Evolutionary conservation across 2,113 vertebrate genomes (phyloP).

Genomic region (Syngnathus scovelli): DNA sequence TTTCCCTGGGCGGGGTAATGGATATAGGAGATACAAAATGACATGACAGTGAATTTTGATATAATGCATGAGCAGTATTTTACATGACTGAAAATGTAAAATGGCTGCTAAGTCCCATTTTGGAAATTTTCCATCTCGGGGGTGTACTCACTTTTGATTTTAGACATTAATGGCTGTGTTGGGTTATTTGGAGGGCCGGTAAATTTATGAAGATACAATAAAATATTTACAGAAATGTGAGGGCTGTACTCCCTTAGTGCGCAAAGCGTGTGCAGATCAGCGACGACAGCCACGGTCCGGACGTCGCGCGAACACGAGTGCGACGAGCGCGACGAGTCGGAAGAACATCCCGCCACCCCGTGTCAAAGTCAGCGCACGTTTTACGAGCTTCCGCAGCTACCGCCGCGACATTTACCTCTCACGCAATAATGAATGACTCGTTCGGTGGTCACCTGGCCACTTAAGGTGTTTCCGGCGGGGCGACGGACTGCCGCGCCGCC

Average conservation of each 20-base stretch:
- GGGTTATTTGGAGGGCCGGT: neutral
- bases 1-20: conserved; percentile 4
- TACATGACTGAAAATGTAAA: no score
- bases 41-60: neutral
- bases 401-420: conserved; percentile 44
- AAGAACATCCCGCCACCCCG: conserved; percentile 24
- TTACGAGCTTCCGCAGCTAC: conserved; percentile 16
- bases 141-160: neutral
- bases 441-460: conserved; percentile 36
- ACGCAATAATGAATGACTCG: conserved; percentile 13
- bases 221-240: neutral
- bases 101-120: neutral
- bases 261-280: conserved; percentile 22
- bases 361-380: conserved; percentile 7
- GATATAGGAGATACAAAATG: neutral
- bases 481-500: neutral
- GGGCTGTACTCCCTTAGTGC: conserved; percentile 1
- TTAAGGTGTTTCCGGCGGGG: conserved; percentile 12
- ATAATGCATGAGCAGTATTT: neutral
- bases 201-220: neutral
- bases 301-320: conserved; percentile 15
- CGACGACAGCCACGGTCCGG: conserved; percentile 28
- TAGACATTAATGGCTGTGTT: neutral
- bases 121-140: neutral
- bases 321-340: conserved; percentile 28